A percentile compares a stretch with the other conserved stretches of the same genome.
phyloP scores from a whole-genome alignment of 64 coral and sea anemone species.

The Porites lutea region DNA sequence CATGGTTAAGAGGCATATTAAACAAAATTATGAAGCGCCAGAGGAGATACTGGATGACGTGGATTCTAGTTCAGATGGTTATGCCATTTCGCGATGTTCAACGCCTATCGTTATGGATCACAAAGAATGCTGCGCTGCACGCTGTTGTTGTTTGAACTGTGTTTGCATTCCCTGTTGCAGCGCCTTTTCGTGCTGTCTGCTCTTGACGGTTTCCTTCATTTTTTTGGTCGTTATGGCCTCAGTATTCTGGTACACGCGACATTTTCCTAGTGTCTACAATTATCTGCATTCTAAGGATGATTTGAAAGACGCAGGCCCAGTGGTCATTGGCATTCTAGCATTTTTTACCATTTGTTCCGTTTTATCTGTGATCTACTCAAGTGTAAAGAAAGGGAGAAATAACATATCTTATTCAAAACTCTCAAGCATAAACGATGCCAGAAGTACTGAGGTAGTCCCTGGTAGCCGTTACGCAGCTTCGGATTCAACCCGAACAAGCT shows the following conservation, averaged over 20 bases:
- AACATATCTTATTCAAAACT: no score
- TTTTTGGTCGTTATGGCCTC: neutral
- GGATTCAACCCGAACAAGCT: no score
- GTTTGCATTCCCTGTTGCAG: neutral
- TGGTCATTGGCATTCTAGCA: neutral
- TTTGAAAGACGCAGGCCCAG: neutral
- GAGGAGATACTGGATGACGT: neutral
- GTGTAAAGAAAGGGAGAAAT: neutral
- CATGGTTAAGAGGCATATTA: slow-evolving; percentile 35
- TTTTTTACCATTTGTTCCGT: neutral
- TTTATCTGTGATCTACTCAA: neutral
- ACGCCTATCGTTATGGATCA: neutral
- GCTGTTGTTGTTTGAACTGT: slow-evolving; percentile 4
- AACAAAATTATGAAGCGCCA: neutral
- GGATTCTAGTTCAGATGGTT: no score
- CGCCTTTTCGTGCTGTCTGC: neutral
- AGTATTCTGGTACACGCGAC: neutral
- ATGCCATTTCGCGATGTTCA: no score
- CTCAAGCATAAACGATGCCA: no score
- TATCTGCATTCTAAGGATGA: neutral
- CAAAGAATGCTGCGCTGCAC: neutral
- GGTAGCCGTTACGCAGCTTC: no score
- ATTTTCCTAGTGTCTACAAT: neutral
- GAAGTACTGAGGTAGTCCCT: no score
- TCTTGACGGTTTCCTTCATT: neutral